Base-by-base conservation (phyloP, 1,140 invertebrate species). In the Drosophila albomicans region DNA sequence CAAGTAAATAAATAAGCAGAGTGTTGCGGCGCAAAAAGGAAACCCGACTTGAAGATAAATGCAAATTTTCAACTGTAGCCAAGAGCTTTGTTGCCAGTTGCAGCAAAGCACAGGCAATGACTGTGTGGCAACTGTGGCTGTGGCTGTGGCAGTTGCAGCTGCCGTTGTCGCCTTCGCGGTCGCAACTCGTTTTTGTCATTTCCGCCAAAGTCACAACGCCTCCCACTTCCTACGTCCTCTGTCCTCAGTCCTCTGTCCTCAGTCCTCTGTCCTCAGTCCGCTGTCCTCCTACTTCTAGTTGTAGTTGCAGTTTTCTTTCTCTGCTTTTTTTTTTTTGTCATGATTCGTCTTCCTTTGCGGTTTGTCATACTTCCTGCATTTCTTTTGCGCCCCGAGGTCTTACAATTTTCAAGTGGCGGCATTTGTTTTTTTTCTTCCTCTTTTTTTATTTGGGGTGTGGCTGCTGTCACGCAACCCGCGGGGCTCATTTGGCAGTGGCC, bases 11-110 rank as follows among this genome's bases (percentile, higher is more conserved):
- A 79, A 79, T 59, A 70, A 62, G 70, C 59, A 74, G 49, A 81
- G 77, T 56, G 72, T 48, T 54, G 69, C 20, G 38, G 51, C 56
- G 8, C 46, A 58, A 64, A 69, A 65, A 77, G 76, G 73, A 77
- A 88, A 65, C 69, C 71, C 76, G 76, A 78, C 79, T 82, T 72
- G 76, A 87, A 87, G 82, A 88, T 88, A 87, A 87, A 87, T 87
- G 84, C 82, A 88, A 87, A 88, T 87, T 87, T 82, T 51, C 59
- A 68, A 62, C 38, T 73, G 52, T 15, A 13, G 54, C 75, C 76
- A 46, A 69, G 65, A 56, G 41, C 58, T 66, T 52, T 38, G 52
- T 45, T 41, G 62, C 59, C 64, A 38, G 49, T 16, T 28, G 28
- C 59, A 64, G 51, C 13, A 16, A 32, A 5, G 32, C 35, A 8